Conservation (phyloP, 2,113 vertebrate genomes). For the Nestor notabilis region DNA sequence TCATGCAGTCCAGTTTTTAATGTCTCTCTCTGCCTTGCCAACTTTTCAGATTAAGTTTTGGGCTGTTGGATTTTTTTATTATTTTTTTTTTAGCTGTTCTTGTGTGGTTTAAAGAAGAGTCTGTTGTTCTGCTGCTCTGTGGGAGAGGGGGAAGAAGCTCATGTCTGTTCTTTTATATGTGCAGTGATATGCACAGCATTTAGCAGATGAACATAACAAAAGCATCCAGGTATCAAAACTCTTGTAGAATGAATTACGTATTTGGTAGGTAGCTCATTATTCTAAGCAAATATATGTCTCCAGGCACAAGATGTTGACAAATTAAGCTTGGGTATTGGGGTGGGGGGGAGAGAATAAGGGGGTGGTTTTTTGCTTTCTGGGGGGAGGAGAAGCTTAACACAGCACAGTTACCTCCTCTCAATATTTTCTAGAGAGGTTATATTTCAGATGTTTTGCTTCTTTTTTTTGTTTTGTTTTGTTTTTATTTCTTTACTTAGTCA, state of each 20-base stretch:
- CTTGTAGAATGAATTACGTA: neutral
- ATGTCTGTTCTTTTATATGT: neutral
- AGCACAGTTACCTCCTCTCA: neutral
- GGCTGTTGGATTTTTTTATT: neutral
- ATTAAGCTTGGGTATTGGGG: accelerated
- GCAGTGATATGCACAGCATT: neutral
- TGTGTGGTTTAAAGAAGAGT: neutral
- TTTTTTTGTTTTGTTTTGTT: neutral
- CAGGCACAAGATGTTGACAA: accelerated
- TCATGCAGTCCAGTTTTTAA: neutral
- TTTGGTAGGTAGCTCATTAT: neutral
- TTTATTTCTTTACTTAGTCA: neutral
- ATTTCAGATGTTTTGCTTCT: neutral
- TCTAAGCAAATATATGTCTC: neutral
- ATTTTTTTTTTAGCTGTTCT: neutral
- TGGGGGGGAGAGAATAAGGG: accelerated
- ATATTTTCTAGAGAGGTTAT: neutral
- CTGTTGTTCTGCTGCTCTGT: neutral
- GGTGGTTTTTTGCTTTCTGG: accelerated
- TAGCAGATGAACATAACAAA: neutral
- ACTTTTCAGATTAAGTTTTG: neutral
- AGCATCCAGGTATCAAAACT: neutral
- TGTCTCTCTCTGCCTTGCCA: neutral
- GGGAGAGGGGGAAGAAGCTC: neutral
- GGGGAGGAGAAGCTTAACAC: neutral